These are phyloP conservation scores for Odontamblyopus rebecca DNA, from an alignment of 2,797 vertebrate genomes.

Conservation along the genomic window DNA sequence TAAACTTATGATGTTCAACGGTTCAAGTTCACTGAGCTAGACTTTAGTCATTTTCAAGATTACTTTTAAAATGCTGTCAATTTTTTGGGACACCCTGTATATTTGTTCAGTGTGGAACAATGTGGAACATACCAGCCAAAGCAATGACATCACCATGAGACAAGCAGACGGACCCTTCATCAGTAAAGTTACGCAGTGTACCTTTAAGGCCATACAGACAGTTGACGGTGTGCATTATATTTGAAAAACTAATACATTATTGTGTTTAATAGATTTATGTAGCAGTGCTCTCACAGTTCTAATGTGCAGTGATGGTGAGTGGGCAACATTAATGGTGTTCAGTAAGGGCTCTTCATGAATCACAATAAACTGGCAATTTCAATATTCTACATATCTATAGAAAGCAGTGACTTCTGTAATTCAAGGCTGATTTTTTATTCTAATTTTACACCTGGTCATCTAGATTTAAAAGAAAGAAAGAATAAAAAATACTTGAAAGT, in stretches of 20 bases:
- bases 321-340: not conserved
- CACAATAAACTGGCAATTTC: not conserved
- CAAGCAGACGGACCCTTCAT: too few species aligned
- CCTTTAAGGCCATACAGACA: constrained; percentile 12
- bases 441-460: not conserved
- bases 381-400: not conserved
- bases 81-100: too few species aligned
- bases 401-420: not conserved
- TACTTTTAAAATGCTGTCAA: too few species aligned
- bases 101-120: too few species aligned
- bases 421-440: not conserved
- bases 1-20: too few species aligned
- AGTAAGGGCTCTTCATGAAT: not conserved
- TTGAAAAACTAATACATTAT: constrained; percentile 12
- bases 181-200: too few species aligned
- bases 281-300: not conserved
- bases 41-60: too few species aligned
- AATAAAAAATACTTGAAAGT: not conserved
- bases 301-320: not conserved
- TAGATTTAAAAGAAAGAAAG: not conserved
- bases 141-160: too few species aligned
- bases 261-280: not conserved
- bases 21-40: too few species aligned
- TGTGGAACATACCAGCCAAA: too few species aligned
- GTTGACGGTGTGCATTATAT: constrained; percentile 10